phyloP scores from a whole-genome alignment of 2,113 vertebrate genomes.

The Dromiciops gliroides region DNA sequence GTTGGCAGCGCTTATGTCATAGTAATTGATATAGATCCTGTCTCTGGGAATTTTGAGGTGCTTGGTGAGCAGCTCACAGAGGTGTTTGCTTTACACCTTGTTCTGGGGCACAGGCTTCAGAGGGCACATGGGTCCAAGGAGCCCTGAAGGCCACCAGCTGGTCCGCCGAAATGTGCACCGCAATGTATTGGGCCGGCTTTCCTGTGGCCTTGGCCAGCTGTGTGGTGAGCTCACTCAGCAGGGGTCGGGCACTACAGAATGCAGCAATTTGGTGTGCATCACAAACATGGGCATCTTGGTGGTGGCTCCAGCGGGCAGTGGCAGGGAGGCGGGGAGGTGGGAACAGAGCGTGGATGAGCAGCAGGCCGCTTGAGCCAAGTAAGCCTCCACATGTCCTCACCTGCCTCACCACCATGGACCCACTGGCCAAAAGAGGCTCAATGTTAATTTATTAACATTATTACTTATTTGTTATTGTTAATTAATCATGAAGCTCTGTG shows the following conservation, averaged over 20 bases:
- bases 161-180: slow-evolving; percentile 91
- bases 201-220: slow-evolving; percentile 91
- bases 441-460: too few species aligned
- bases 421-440: too few species aligned
- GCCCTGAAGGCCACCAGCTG: slow-evolving; percentile 97
- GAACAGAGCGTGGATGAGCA: too few species aligned
- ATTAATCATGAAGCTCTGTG: too few species aligned
- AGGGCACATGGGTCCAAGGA: slow-evolving; percentile 92
- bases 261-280: slow-evolving; percentile 92
- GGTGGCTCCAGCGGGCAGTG: not conserved
- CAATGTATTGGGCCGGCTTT: slow-evolving; percentile 96
- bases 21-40: slow-evolving; percentile 89
- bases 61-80: slow-evolving; percentile 92
- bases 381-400: too few species aligned
- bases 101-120: slow-evolving; percentile 91
- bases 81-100: slow-evolving; percentile 92
- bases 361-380: too few species aligned
- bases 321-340: too few species aligned
- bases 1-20: slow-evolving; percentile 84
- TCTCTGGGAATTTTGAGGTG: slow-evolving; percentile 91
- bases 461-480: too few species aligned
- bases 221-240: slow-evolving; percentile 90
- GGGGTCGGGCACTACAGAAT: slow-evolving; percentile 86
- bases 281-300: slow-evolving; percentile 91
- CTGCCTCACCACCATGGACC: too few species aligned